These are phyloP conservation scores for Drosophila pallidifrons DNA, from an alignment of 1,140 invertebrate genomes.

Conservation along the genomic window DNA sequence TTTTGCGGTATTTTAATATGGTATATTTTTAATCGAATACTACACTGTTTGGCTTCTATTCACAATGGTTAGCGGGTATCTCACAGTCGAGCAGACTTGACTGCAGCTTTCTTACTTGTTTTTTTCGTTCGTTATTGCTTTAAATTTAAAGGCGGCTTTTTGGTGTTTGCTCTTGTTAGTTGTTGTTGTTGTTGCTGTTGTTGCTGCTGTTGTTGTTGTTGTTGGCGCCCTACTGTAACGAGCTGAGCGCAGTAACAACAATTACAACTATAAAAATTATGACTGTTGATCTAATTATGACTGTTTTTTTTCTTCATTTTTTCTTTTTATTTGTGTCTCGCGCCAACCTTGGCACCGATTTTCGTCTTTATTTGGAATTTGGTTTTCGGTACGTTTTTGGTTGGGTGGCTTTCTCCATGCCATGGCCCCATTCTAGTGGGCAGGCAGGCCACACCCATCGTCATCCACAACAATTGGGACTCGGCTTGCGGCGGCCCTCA, in stretches of 20 bases:
- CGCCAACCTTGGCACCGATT: conserved; percentile 75
- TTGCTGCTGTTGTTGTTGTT: conserved; percentile 36
- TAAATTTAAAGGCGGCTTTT: conserved; percentile 51
- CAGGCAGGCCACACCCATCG: conserved; percentile 12
- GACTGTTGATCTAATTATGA: conserved; percentile 75
- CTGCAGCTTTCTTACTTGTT: conserved; percentile 8
- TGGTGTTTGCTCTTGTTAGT: conserved; percentile 7
- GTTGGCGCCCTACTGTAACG: conserved; percentile 34
- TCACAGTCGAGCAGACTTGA: too few species aligned
- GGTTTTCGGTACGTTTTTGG: background rate
- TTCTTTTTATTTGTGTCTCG: conserved; percentile 66
- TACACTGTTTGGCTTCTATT: too few species aligned
- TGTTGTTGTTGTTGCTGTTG: conserved; percentile 37
- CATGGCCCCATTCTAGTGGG: conserved; percentile 18
- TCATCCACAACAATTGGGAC: too few species aligned
- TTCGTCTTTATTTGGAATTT: conserved; percentile 3
- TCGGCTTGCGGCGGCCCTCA: conserved; percentile 26
- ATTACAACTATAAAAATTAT: conserved; percentile 74
- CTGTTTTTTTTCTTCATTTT: conserved; percentile 68
- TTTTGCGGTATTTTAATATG: too few species aligned
- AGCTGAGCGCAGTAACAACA: conserved; percentile 37
- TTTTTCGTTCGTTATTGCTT: conserved; percentile 47
- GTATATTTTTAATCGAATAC: too few species aligned
- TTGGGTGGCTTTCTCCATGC: conserved; percentile 21
- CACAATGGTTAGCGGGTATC: too few species aligned